Evolutionary conservation across 53 echinoderm and acorn worm species (phyloP), one percentile per base, ranked within the genome.

Genomic region (Hippasteria phrygiana): DNA sequence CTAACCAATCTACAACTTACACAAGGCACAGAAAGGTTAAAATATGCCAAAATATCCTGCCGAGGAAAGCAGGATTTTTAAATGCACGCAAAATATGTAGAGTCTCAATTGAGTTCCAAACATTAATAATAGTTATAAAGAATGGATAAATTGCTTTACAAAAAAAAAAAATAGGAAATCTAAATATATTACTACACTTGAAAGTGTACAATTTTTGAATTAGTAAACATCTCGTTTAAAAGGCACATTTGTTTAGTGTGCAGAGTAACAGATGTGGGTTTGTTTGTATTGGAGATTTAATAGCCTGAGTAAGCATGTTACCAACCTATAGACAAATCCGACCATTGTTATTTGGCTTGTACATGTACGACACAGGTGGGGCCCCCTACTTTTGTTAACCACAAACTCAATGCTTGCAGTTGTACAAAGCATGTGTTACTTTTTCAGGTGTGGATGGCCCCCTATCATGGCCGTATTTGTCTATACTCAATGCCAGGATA

Each of bases 131-230:
- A 34, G 31, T 9, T n/a, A n/a, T n/a, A n/a, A n/a, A n/a, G 22
- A 79, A 79, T 26, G 67, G 27, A 85, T 85, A 70, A 85, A 70
- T 81, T 64, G 65, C 71, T 85, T 36, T 82, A 13, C 53, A 85
- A 35, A 66, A 64, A 65, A 64, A 22, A 47, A 81, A 31, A 81
- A 36, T 54, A 85, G 22, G 85, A 70, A 70, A 22, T 85, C 42
- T 85, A 67, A 83, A 85, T 85, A 85, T 85, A 85, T 70, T 33
- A 70, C 31, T 43, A 85, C 85, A 85, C 85, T 85, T 85, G 22
- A 12, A 71, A 85, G 85, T 85, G 85, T 47, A 85, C 47, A 85
- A 50, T 50, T 50, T 83, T 47, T 81, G 46, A 48, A 41, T 85
- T 85, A 24, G 48, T 71, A 70, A 70, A 81, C 65, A 64, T 45